Evolutionary conservation across 2,888 invertebrate genomes (phyloP), one percentile per base, ranked within the genome.

Genomic region (Hirtodrosophila confusa): DNA sequence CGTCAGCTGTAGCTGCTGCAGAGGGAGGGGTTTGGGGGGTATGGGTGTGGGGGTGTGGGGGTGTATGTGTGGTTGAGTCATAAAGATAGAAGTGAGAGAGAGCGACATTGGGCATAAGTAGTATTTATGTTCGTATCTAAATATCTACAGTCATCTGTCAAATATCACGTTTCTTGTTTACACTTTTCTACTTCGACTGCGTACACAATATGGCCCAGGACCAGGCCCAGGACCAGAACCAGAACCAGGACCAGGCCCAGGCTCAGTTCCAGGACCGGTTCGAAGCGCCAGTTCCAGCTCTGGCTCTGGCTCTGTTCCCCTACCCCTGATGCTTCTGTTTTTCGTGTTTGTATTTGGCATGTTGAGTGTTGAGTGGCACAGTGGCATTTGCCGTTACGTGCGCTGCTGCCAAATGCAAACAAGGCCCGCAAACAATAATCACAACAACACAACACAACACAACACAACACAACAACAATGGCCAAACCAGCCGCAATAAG

Each of bases 111-210:
- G 69, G 75, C 80, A 72, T 75, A 86, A 84, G 82, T 78, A 78
- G 67, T 87, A 80, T 86, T 86, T 83, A 84, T 86, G 87, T 86
- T 84, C 71, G 78, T 87, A 78, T 84, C 82, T 74, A 87, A 83
- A 87, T 83, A 83, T 78, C 87, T 76, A 72, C 74, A 84, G 76
- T 85, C 87, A 87, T 87, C 83, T 85, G 83, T 83, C 87, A 83
- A 87, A 85, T 87, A 85, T 87, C 87, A 83, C 85, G 85, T 87
- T 87, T 75, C 87, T 69, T 87, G 87, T 87, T 83, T 78, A 84
- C 87, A 83, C 75, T 77, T 69, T 70, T 69, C 62, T 70, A 63
- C 43, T 45, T 37, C 39, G 24, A 39, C 48, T 61, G 47, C 39
- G 37, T 24, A 45, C 41, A 54, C 40, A 53, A 48, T 49, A 31